phyloP scores from a whole-genome alignment of 1,140 invertebrate genomes.

The Calephelis virginiensis region DNA sequence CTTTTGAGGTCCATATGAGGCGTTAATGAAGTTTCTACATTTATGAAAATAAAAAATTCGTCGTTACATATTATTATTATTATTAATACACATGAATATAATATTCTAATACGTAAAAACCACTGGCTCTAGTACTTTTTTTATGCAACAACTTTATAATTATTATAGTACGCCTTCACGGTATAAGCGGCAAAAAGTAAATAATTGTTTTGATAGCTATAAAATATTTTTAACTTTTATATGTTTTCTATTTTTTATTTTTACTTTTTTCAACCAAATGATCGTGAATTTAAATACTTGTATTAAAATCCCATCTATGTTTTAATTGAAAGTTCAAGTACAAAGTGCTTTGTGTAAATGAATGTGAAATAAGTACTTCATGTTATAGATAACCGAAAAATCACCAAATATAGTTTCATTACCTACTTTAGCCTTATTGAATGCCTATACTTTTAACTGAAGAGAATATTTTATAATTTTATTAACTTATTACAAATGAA shows the following conservation, averaged over 20 bases:
- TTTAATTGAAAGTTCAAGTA: conserved; percentile 41
- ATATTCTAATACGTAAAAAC: too few relatives aligned
- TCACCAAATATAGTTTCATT: conserved; percentile 75
- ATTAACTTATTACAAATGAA: conserved; percentile 77
- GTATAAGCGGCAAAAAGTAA: neutral
- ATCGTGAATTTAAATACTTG: conserved; percentile 36
- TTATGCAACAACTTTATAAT: neutral
- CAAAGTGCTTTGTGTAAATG: conserved; percentile 66
- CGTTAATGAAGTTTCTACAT: too few relatives aligned
- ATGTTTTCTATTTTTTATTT: conserved; percentile 19
- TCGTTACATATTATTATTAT: too few relatives aligned
- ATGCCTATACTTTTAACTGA: conserved; percentile 73
- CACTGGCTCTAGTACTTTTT: neutral
- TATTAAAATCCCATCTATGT: conserved; percentile 21
- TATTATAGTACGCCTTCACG: neutral
- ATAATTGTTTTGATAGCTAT: conserved; percentile 6
- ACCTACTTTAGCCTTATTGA: conserved; percentile 75
- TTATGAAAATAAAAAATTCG: too few relatives aligned
- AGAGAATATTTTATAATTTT: conserved; percentile 78
- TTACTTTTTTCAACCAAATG: conserved; percentile 32
- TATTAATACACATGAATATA: too few relatives aligned
- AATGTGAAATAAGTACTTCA: conserved; percentile 47
- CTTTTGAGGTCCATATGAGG: too few relatives aligned
- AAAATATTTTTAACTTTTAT: conserved; percentile 10
- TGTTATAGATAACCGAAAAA: conserved; percentile 59